A percentile compares a stretch with the other conserved stretches of the same genome.
Conservation (phyloP, 2,113 vertebrate species). For the Pachyramphus minor region DNA sequence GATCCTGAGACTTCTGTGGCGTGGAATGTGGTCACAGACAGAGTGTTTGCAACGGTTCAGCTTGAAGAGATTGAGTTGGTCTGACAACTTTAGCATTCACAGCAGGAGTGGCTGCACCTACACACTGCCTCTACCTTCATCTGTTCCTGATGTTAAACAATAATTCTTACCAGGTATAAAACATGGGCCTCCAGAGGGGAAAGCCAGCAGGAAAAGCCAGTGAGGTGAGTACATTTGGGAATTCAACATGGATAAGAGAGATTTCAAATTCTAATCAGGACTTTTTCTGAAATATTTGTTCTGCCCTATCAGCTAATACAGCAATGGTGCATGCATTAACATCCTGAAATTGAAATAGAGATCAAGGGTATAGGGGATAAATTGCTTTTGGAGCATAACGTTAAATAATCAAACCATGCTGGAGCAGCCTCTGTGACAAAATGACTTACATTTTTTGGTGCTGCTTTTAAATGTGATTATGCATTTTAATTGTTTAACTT, state of each 20-base stretch:
- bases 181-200: conserved; percentile 68
- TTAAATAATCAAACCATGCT: conserved; percentile 47
- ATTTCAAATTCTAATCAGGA: conserved; percentile 75
- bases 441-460: conserved; percentile 21
- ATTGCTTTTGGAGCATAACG: conserved; percentile 48
- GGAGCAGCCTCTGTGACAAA: conserved; percentile 52
- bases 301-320: conserved; percentile 56
- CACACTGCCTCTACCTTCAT: not conserved
- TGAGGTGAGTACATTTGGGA: conserved; percentile 79
- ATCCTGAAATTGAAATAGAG: conserved; percentile 43
- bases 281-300: conserved; percentile 38
- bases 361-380: conserved; percentile 49
- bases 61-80: not conserved
- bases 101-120: not conserved
- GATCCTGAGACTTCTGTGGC: conserved; percentile 72
- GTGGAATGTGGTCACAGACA: not conserved
- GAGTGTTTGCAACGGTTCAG: not conserved
- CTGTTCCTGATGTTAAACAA: not conserved
- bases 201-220: conserved; percentile 78
- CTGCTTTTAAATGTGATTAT: conserved; percentile 46
- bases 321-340: conserved; percentile 17
- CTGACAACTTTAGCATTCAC: not conserved
- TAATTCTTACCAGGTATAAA: conserved; percentile 65
- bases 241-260: conserved; percentile 72
- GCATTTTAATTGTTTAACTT: conserved; percentile 55